Evolutionary conservation across 2,888 invertebrate genomes (phyloP), one percentile per base, ranked within the genome.

Genomic region (Herminia tarsipennalis): DNA sequence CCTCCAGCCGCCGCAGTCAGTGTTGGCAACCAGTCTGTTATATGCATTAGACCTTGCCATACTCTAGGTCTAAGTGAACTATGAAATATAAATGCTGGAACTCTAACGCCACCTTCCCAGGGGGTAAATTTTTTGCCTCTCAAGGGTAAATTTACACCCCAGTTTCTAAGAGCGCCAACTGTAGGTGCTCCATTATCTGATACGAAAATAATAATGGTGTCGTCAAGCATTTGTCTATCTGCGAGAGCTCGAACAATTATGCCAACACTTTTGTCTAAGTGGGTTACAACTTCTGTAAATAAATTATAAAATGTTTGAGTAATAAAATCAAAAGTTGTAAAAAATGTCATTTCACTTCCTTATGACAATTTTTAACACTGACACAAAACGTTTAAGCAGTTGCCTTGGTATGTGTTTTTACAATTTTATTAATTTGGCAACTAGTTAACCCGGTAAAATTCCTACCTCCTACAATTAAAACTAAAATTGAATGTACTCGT

Each of bases 101-200:
- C 95, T 43, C 97, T 92, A 0, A 97, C 93, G 0, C 94, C 97
- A 2, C 98, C 98, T 84, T 98, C 98, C 93, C 95, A 97, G 0
- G 96, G 91, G 0, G 96, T 94, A 60, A 94, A 92, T 83, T 98
- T 98, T 78, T 95, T 96, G 10, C 96, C 96, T 75, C 95, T 92
- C 0, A 96, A 89, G 2, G 96, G 96, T 85, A 94, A 94, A 79
- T 96, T 96, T 2, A 96, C 95, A 0, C 95, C 96, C 56, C 94
- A 93, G 77, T 97, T 98, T 34, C 92, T 88, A 68, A 95, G 94
- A 28, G 93, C 76, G 0, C 97, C 97, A 28, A 93, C 91, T 0
- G 96, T 95, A 0, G 96, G 96, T 0, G 95, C 96, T 0, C 98
- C 97, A 74, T 98, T 98, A 76, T 98, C 98, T 4, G 97, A 96